Percentiles rank a stretch among this genome's conserved stretches.
phyloP scores from a whole-genome alignment of 53 echinoderm and acorn worm genomes.

The Hippasteria phrygiana region DNA sequence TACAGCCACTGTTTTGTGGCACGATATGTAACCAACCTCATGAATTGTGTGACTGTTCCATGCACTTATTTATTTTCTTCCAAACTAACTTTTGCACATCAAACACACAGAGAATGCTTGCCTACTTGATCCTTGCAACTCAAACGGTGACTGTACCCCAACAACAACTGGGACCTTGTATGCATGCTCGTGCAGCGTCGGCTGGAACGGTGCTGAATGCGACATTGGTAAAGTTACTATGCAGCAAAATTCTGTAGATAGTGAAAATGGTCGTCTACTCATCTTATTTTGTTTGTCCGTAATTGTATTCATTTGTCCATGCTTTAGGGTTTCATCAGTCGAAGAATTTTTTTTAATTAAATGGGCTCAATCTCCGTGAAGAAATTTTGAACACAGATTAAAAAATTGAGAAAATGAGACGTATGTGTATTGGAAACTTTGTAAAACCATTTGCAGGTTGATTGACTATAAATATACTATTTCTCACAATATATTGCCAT shows the following conservation, averaged over 20 bases:
- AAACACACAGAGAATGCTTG: constrained; percentile 83
- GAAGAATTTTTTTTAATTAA: too few species aligned
- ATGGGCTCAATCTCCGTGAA: too few species aligned
- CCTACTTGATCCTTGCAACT: constrained; percentile 78
- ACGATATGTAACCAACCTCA: neutral
- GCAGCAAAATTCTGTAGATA: neutral
- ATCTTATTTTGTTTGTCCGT: too few species aligned
- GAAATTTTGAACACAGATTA: too few species aligned
- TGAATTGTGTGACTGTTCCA: constrained; percentile 20
- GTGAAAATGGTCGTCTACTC: too few species aligned
- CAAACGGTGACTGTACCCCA: constrained; percentile 78
- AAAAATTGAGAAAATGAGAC: too few species aligned
- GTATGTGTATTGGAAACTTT: too few species aligned
- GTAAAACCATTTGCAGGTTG: too few species aligned
- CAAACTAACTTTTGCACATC: constrained; percentile 2
- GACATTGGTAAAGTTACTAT: constrained; percentile 71
- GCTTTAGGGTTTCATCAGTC: too few species aligned
- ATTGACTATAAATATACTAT: too few species aligned
- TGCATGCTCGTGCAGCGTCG: constrained; percentile 74
- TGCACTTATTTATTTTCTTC: neutral
- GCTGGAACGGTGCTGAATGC: constrained; percentile 85
- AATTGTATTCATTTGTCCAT: too few species aligned
- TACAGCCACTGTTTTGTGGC: neutral
- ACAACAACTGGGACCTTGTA: constrained; percentile 58
- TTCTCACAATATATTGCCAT: too few species aligned